A percentile compares a stretch with the other conserved stretches of the same genome.
phyloP scores from a whole-genome alignment of 53 echinoderm and acorn worm species.

The Henricia sp. region DNA sequence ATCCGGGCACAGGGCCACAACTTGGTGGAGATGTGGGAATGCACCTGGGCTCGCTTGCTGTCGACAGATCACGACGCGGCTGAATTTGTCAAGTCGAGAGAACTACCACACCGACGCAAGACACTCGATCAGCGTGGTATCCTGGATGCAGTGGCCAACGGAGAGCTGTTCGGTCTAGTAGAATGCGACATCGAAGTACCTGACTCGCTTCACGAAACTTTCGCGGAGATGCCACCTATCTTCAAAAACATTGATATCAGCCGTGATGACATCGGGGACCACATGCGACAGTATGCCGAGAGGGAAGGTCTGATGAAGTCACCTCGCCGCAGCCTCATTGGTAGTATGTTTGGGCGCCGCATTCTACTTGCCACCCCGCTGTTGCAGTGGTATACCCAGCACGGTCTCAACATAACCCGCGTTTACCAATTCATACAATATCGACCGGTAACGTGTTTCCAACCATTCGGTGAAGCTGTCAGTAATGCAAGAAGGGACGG shows the following conservation, averaged over 20 bases:
- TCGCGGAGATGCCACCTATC: constrained; percentile 63
- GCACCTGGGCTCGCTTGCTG: constrained; percentile 9
- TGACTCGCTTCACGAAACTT: no score
- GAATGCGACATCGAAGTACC: no score
- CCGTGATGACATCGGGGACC: constrained; percentile 47
- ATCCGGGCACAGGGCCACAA: no score
- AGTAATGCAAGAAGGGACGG: constrained; percentile 8
- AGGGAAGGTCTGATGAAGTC: not conserved
- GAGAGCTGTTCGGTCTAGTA: no score
- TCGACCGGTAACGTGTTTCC: not conserved
- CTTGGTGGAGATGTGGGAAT: no score
- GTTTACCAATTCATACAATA: constrained; percentile 24
- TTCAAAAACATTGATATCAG: constrained; percentile 50
- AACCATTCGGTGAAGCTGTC: constrained; percentile 12
- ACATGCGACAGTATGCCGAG: constrained; percentile 37
- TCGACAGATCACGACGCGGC: constrained; percentile 1
- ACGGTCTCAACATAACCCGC: not conserved
- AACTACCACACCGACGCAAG: no score
- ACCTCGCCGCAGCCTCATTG: constrained; percentile 38
- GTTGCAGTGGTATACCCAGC: constrained; percentile 10
- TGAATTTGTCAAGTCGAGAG: not conserved
- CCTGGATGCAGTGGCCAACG: no score
- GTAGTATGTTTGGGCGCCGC: constrained; percentile 40
- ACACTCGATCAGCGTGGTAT: no score
- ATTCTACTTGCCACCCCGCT: constrained; percentile 17